Conservation (phyloP, 2,888 invertebrate genomes). For the Ischnura elegans region DNA sequence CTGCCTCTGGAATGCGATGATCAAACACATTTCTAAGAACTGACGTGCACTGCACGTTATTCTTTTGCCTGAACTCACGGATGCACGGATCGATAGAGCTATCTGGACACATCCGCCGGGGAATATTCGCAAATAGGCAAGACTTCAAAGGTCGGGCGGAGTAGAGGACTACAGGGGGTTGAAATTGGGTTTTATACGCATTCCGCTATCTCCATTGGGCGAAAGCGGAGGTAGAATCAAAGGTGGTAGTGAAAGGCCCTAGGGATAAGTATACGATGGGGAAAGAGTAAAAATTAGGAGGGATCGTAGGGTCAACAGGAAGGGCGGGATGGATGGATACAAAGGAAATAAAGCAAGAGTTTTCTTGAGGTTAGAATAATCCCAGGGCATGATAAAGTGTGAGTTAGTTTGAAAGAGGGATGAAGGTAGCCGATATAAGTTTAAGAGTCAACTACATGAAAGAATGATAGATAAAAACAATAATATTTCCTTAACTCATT, state of each 20-base stretch:
- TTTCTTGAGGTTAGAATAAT: neutral
- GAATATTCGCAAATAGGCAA: constrained; percentile 41
- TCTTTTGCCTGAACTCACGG: neutral
- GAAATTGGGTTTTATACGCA: constrained; percentile 29
- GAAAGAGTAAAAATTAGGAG: neutral
- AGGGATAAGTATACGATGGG: neutral
- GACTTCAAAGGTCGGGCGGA: constrained; percentile 22
- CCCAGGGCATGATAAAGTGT: too few species aligned
- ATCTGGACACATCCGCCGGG: constrained; percentile 34
- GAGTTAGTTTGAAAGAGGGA: too few species aligned
- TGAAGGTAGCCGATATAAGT: too few species aligned
- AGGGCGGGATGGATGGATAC: neutral
- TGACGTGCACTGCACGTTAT: neutral
- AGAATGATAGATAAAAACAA: too few species aligned
- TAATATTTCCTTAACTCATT: too few species aligned
- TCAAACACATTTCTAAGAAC: neutral
- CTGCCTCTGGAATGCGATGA: neutral
- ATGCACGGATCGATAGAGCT: neutral
- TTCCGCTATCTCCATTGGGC: neutral
- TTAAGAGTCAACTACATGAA: too few species aligned
- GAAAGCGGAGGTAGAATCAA: neutral
- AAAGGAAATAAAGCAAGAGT: neutral
- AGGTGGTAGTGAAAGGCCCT: constrained; percentile 43
- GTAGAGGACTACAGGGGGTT: neutral
- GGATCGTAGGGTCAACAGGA: neutral